phyloP scores from a whole-genome alignment of 92 coral and sea anemone genomes.

The Diadumene lineata region DNA sequence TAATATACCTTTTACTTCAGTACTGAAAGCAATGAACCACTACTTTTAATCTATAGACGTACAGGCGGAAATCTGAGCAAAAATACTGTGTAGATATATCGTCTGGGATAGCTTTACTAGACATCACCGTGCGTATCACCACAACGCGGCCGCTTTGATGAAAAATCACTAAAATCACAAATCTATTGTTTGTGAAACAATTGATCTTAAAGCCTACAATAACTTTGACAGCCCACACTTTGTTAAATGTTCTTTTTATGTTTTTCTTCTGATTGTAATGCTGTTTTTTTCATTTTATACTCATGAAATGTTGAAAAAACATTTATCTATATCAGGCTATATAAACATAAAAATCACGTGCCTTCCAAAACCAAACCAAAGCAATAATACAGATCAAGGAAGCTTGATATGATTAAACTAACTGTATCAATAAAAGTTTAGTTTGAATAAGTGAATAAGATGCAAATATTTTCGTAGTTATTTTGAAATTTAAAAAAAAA shows the following conservation, averaged over 20 bases:
- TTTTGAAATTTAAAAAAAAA: too few species aligned
- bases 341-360: too few species aligned
- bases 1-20: conserved; percentile 15
- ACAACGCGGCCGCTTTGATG: conserved; percentile 8
- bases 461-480: too few species aligned
- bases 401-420: too few species aligned
- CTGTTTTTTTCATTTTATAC: too few species aligned
- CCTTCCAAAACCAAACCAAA: too few species aligned
- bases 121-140: not conserved
- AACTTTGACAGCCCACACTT: conserved; percentile 11
- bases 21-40: conserved; percentile 7
- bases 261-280: not conserved
- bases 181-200: conserved; percentile 13
- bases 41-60: not conserved
- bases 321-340: too few species aligned
- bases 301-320: too few species aligned
- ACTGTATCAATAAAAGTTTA: not conserved
- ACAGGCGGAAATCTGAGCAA: conserved; percentile 13
- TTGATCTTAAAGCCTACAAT: conserved; percentile 12
- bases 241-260: conserved; percentile 18
- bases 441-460: not conserved
- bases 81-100: not conserved
- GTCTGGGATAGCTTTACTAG: not conserved
- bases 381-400: too few species aligned
- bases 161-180: conserved; percentile 15